phyloP scores from a whole-genome alignment of 2,113 vertebrate genomes.

The Albula goreensis region DNA sequence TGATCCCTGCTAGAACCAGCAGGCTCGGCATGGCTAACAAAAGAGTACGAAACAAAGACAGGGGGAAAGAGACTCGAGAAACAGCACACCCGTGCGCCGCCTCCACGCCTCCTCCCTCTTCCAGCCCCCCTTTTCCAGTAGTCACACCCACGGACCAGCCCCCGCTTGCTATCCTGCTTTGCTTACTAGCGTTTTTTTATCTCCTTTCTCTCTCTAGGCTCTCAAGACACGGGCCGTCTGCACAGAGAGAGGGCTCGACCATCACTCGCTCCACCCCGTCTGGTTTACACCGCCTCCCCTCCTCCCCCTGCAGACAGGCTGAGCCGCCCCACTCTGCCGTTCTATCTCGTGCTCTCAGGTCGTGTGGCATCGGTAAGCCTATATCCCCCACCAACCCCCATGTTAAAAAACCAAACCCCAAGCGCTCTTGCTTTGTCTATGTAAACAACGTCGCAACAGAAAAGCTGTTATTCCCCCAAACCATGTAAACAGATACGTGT shows the following conservation, averaged over 20 bases:
- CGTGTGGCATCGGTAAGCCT: slow-evolving; percentile 44
- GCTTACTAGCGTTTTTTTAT: slow-evolving; percentile 42
- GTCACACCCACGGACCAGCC: slow-evolving; percentile 70
- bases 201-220: slow-evolving; percentile 30
- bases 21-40: slow-evolving; percentile 98
- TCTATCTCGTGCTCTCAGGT: slow-evolving; percentile 59
- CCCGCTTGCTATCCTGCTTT: slow-evolving; percentile 46
- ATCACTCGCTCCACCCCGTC: slow-evolving; percentile 69
- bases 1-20: slow-evolving; percentile 93
- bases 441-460: neutral
- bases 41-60: slow-evolving; percentile 83
- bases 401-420: slow-evolving; percentile 33
- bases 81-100: slow-evolving; percentile 72
- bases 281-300: slow-evolving; percentile 61
- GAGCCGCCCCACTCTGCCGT: slow-evolving; percentile 60
- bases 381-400: slow-evolving; percentile 26
- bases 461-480: neutral
- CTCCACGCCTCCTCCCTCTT: slow-evolving; percentile 60
- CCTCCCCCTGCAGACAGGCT: slow-evolving; percentile 58
- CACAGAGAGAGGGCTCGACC: slow-evolving; percentile 57
- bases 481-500: neutral
- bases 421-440: slow-evolving; percentile 22
- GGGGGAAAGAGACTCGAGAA: slow-evolving; percentile 76
- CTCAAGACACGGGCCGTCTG: slow-evolving; percentile 64
- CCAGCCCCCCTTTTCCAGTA: slow-evolving; percentile 65